Conservation (phyloP, 1,140 invertebrate species). For the Nixonia krombeini region DNA sequence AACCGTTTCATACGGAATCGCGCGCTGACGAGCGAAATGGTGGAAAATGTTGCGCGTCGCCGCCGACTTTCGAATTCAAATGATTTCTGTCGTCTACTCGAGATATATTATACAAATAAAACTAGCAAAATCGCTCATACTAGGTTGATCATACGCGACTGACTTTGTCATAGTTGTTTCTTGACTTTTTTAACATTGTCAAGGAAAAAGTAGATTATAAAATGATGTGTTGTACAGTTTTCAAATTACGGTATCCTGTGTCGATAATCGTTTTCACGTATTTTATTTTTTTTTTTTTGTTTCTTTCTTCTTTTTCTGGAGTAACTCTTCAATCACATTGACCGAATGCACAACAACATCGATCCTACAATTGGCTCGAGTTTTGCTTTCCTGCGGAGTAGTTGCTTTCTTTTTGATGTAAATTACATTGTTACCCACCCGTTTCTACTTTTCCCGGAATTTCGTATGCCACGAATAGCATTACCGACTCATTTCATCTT, state of each 20-base stretch:
- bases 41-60: neutral
- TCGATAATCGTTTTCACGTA: neutral
- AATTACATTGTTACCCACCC: slow-evolving; percentile 21
- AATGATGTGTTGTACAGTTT: slow-evolving; percentile 30
- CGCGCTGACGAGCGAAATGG: neutral
- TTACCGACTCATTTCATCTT: slow-evolving; percentile 36
- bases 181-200: no score
- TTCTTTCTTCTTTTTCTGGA: slow-evolving; percentile 4
- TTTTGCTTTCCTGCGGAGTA: slow-evolving; percentile 1
- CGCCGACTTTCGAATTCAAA: slow-evolving; percentile 11
- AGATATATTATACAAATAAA: slow-evolving; percentile 49
- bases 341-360: neutral
- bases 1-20: slow-evolving; percentile 31
- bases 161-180: no score
- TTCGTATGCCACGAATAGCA: slow-evolving; percentile 22
- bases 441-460: slow-evolving; percentile 19
- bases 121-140: slow-evolving; percentile 31
- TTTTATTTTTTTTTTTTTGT: slow-evolving; percentile 1
- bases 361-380: neutral
- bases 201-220: slow-evolving; percentile 34
- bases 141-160: no score
- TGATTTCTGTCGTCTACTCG: slow-evolving; percentile 15
- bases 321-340: neutral
- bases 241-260: slow-evolving; percentile 13
- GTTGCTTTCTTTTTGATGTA: slow-evolving; percentile 11